phyloP scores from a whole-genome alignment of 1,140 invertebrate genomes.

The Hycleus phaleratus region DNA sequence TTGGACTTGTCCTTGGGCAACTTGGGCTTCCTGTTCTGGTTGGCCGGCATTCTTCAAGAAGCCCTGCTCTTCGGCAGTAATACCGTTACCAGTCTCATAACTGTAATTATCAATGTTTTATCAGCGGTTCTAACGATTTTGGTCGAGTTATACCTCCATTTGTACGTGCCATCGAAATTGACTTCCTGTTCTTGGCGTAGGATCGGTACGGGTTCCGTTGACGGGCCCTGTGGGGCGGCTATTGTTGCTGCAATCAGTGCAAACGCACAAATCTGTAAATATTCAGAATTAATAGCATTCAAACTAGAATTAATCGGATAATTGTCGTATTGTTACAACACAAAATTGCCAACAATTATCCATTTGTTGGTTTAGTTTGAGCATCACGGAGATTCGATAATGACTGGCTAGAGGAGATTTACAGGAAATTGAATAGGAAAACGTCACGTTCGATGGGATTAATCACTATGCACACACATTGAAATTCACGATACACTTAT shows the following conservation, averaged over 20 bases:
- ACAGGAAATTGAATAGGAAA: too few species aligned
- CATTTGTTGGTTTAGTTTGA: too few species aligned
- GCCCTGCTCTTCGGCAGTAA: slow-evolving; percentile 61
- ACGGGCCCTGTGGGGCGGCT: slow-evolving; percentile 43
- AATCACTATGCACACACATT: background rate
- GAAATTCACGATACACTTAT: slow-evolving; percentile 1
- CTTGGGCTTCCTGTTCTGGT: slow-evolving; percentile 51
- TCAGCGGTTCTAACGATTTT: slow-evolving; percentile 20
- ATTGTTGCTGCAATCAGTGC: slow-evolving; percentile 26
- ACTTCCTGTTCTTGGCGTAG: slow-evolving; percentile 52
- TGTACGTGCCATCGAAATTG: slow-evolving; percentile 59
- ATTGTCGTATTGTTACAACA: too few species aligned
- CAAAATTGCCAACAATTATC: too few species aligned
- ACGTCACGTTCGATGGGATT: too few species aligned
- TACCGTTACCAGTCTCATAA: slow-evolving; percentile 71
- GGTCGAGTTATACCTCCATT: slow-evolving; percentile 44
- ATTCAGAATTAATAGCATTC: background rate
- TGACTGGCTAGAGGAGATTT: too few species aligned
- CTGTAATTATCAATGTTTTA: slow-evolving; percentile 39
- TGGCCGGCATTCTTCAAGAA: slow-evolving; percentile 49
- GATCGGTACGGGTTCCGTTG: slow-evolving; percentile 50
- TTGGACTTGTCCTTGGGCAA: slow-evolving; percentile 58
- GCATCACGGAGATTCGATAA: too few species aligned
- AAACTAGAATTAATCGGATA: background rate
- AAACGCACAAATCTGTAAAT: background rate